Percentiles rank a stretch among this genome's conserved stretches.
Conservation (phyloP, 2,888 invertebrate genomes). For the Eupelmus urozonus region DNA sequence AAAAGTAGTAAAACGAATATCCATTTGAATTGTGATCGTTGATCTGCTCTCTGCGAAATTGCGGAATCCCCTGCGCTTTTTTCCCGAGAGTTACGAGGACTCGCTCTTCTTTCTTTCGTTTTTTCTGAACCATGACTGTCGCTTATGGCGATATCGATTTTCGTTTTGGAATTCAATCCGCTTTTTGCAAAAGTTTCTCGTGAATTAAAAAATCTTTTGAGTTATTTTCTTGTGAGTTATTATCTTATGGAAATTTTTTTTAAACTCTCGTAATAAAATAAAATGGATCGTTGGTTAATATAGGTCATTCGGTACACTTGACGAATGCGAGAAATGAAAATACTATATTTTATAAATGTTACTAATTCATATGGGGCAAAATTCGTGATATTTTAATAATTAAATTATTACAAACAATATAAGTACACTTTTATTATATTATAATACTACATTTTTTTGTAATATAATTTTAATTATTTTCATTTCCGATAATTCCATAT, state of each 20-base stretch:
- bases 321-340: too few species aligned
- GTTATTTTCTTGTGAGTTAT: not conserved
- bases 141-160: conserved; percentile 32
- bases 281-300: not conserved
- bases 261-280: not conserved
- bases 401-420: too few species aligned
- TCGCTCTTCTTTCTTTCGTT: not conserved
- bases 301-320: too few species aligned
- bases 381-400: too few species aligned
- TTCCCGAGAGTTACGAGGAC: conserved; percentile 14
- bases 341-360: too few species aligned
- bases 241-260: not conserved
- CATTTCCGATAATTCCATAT: too few species aligned
- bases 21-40: conserved; percentile 25
- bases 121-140: not conserved
- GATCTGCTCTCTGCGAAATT: conserved; percentile 24
- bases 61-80: conserved; percentile 3
- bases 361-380: too few species aligned
- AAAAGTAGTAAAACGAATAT: conserved; percentile 36
- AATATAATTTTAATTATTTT: too few species aligned
- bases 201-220: not conserved
- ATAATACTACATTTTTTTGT: too few species aligned
- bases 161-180: conserved; percentile 37
- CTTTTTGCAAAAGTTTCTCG: conserved; percentile 11
- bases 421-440: too few species aligned